A percentile compares a stretch with the other conserved stretches of the same genome.
These are phyloP conservation scores for Laothoe populi DNA, from an alignment of 2,888 invertebrate species.

Conservation along the genomic window DNA sequence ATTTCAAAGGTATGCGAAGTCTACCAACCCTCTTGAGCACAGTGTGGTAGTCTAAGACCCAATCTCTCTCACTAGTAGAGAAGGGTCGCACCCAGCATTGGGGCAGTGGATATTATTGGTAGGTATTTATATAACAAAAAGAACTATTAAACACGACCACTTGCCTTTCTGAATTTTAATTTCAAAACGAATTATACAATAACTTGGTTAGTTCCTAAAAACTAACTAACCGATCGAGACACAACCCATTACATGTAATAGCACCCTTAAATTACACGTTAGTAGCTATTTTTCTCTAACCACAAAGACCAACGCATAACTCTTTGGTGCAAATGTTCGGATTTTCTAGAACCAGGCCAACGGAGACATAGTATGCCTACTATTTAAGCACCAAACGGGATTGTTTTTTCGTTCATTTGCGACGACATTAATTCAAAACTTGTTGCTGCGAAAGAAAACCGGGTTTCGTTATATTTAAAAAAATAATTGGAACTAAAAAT, in stretches of 20 bases:
- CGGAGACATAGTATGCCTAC: background rate
- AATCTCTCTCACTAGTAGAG: no score
- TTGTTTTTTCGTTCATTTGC: background rate
- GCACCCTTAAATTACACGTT: background rate
- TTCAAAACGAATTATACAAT: background rate
- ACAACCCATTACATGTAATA: background rate
- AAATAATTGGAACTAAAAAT: no score
- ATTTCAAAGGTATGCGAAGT: no score
- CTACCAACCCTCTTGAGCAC: no score
- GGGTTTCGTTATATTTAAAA: no score
- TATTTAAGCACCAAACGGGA: background rate
- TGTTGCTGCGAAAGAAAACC: background rate
- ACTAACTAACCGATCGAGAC: background rate
- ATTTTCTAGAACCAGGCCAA: conserved; percentile 1
- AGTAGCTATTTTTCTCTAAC: conserved; percentile 10
- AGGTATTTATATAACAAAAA: no score
- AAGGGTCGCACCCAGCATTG: no score
- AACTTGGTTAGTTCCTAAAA: no score
- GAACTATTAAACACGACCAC: background rate
- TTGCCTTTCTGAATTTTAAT: background rate
- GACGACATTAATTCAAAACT: background rate
- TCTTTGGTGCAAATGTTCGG: background rate
- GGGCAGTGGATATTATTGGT: no score
- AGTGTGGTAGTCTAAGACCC: no score
- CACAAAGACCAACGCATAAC: background rate